Evolutionary conservation across 2,888 invertebrate species (phyloP).

Genomic region (Nezara viridula): DNA sequence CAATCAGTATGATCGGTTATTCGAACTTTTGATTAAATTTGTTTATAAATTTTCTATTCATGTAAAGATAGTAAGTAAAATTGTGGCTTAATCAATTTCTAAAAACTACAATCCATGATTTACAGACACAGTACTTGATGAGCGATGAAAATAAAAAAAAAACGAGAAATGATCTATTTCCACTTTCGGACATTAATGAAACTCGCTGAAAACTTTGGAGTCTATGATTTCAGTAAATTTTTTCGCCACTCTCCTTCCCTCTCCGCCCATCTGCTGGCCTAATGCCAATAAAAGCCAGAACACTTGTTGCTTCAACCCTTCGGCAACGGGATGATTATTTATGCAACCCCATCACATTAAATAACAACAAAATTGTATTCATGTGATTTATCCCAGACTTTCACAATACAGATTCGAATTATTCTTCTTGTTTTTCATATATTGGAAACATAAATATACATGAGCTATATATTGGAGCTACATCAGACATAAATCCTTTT

Average conservation of each 20-base stretch:
- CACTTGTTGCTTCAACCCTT: not conserved
- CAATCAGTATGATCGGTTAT: too few relatives aligned
- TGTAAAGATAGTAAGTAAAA: too few relatives aligned
- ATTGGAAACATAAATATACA: too few relatives aligned
- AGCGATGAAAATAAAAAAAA: too few relatives aligned
- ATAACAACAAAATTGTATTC: not conserved
- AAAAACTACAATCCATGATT: too few relatives aligned
- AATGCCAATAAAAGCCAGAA: not conserved
- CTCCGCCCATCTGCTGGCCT: not conserved
- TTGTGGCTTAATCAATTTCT: too few relatives aligned
- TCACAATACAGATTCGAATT: not conserved
- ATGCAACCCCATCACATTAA: not conserved
- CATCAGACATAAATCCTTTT: too few relatives aligned
- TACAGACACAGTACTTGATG: too few relatives aligned
- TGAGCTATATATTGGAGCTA: too few relatives aligned
- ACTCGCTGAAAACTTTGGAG: not conserved
- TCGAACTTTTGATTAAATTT: too few relatives aligned
- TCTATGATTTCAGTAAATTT: not conserved
- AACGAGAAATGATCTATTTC: not conserved
- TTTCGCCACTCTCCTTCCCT: too few relatives aligned
- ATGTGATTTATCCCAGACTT: not conserved
- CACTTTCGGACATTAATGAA: not conserved
- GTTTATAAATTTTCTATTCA: too few relatives aligned
- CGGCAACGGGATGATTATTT: not conserved
- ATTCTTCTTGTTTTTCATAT: not conserved